Base-by-base conservation (phyloP, 2,797 vertebrate species). In the Huso huso region DNA sequence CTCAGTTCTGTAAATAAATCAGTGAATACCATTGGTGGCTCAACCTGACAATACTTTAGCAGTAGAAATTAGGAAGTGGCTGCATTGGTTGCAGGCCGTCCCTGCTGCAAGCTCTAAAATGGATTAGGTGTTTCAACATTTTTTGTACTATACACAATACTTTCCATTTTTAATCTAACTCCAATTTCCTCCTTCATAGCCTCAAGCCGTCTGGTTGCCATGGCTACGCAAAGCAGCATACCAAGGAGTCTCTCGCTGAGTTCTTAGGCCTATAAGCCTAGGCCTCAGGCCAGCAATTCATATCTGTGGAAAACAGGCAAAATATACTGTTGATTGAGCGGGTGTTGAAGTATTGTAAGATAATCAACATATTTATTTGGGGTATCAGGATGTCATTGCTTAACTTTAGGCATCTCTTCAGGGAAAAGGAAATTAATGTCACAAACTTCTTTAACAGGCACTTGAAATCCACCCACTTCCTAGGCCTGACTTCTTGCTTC, bases 301-400 rank as follows among this genome's bases (percentile, higher is more conserved):
- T 66, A 66, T 63, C 61, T 66, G 55, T 66, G 48, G 52, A 51
- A 64, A 48, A 69, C n/a, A 59, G 61, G 62, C 48, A 64, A 64
- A 69, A 63, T 59, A 69, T 64, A 74, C 73, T 76, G 79, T 74
- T 89, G 84, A 89, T 76, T 83, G 87, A 89, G 76, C 77, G 75
- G 78, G 74, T 74, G 75, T 77, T 82, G 83, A 82, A 79, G 83
- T 85, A 74, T 73, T 75, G 73, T 76, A 77, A 78, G 86, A 87
- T 90, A 88, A 88, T 90, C 86, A 87, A 83, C 77, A 77, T 86
- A 84, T 88, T 87, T 86, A 87, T 85, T 79, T 68, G 82, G 81
- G 77, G 79, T 76, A 84, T 89, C 85, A 84, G 86, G 88, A 88
- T 88, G 86, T 80, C 84, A 81, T 76, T 75, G 82, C 72, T 77